These are phyloP conservation scores for Aradophagus sp. DNA, from an alignment of 1,140 invertebrate genomes.

Conservation along the genomic window DNA sequence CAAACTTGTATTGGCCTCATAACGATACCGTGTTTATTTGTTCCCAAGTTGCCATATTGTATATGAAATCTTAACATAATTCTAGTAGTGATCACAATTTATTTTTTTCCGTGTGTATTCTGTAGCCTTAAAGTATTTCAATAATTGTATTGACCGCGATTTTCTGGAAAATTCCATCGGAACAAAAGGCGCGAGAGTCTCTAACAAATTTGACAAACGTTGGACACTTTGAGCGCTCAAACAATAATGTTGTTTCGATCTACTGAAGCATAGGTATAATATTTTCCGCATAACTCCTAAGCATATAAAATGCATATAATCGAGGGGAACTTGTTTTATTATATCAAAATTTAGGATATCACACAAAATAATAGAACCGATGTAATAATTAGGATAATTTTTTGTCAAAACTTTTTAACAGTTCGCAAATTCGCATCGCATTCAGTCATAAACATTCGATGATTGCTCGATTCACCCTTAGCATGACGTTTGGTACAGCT, in stretches of 20 bases:
- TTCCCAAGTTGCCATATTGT: too few species aligned
- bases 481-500: conserved; percentile 33
- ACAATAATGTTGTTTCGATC: conserved; percentile 7
- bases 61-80: too few species aligned
- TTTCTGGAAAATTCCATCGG: conserved; percentile 21
- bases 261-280: conserved; percentile 12
- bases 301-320: too few species aligned
- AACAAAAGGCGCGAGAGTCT: not conserved
- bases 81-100: too few species aligned
- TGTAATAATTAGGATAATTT: conserved; percentile 4
- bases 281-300: too few species aligned
- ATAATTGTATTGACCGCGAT: conserved; percentile 9
- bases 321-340: not conserved
- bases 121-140: conserved; percentile 31
- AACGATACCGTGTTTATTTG: too few species aligned
- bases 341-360: conserved; percentile 20
- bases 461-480: conserved; percentile 8
- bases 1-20: too few species aligned
- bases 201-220: not conserved
- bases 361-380: conserved; percentile 1
- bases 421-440: not conserved
- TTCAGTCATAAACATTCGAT: conserved; percentile 5
- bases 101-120: too few species aligned
- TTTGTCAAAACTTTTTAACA: conserved; percentile 3
- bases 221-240: not conserved